These are phyloP conservation scores for Hydropotes inermis DNA, from an alignment of 2,113 vertebrate genomes.

Conservation along the genomic window DNA sequence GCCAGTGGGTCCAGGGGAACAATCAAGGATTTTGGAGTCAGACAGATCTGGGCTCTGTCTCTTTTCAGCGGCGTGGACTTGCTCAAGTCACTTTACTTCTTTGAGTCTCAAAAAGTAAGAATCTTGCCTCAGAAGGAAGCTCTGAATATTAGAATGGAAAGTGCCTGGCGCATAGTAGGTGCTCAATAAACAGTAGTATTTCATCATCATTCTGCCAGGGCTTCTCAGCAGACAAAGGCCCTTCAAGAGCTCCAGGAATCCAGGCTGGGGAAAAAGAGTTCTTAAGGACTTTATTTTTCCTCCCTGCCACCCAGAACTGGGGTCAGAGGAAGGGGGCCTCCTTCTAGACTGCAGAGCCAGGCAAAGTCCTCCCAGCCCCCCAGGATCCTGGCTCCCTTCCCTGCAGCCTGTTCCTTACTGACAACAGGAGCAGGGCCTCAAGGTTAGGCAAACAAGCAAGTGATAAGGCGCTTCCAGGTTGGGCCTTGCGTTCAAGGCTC, in stretches of 20 bases:
- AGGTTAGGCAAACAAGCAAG: conserved; percentile 77
- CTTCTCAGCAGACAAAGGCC: not conserved
- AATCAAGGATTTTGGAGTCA: conserved; percentile 12
- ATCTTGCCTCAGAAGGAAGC: not conserved
- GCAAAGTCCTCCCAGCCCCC: conserved; percentile 48
- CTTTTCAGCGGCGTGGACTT: not conserved
- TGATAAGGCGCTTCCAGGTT: conserved; percentile 82
- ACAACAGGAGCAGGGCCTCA: conserved; percentile 51
- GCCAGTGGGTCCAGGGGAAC: not conserved
- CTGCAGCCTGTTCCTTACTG: not conserved
- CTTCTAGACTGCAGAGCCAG: not conserved
- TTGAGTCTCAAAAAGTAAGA: conserved; percentile 6
- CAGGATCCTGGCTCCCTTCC: conserved; percentile 45
- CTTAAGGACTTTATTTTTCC: not conserved
- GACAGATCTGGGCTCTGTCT: not conserved
- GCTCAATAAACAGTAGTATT: not conserved
- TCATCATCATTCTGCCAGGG: not conserved
- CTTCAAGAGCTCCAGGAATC: not conserved
- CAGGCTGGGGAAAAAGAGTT: not conserved
- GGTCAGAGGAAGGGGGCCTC: not conserved
- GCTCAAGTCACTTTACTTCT: not conserved
- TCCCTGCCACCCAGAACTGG: not conserved
- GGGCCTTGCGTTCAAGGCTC: conserved; percentile 73
- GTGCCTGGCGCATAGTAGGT: not conserved
- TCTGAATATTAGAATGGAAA: not conserved